phyloP scores from a whole-genome alignment of 2,113 vertebrate species.

The Salminus brasiliensis region DNA sequence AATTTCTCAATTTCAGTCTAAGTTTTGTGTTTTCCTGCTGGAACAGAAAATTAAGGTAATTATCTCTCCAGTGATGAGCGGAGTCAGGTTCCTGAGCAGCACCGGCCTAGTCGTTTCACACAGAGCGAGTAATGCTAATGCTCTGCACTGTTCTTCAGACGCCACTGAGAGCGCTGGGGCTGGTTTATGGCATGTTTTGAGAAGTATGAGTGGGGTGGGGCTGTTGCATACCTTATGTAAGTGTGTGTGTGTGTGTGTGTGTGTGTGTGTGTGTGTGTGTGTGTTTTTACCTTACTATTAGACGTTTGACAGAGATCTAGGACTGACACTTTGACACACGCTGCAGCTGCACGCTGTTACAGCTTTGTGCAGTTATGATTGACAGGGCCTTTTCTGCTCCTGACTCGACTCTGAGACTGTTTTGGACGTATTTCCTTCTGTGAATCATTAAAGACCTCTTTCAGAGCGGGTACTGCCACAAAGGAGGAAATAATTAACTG shows the following conservation, averaged over 20 bases:
- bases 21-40: too few relatives aligned
- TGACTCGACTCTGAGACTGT: neutral
- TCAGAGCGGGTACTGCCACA: neutral
- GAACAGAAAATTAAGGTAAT: too few relatives aligned
- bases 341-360: too few relatives aligned
- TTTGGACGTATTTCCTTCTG: neutral
- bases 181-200: constrained; percentile 8
- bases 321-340: neutral
- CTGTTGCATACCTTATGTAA: constrained; percentile 10
- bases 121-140: too few relatives aligned
- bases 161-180: neutral
- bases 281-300: neutral
- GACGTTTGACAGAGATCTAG: neutral
- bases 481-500: neutral
- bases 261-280: too few relatives aligned
- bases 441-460: neutral
- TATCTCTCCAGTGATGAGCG: too few relatives aligned
- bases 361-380: too few relatives aligned
- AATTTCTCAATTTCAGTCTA: too few relatives aligned
- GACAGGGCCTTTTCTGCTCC: neutral
- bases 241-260: neutral
- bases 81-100: too few relatives aligned
- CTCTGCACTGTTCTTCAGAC: too few relatives aligned
- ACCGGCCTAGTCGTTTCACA: too few relatives aligned
- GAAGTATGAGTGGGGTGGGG: neutral